These are phyloP conservation scores for Esox niger DNA, from an alignment of 2,113 vertebrate species.

Conservation along the genomic window DNA sequence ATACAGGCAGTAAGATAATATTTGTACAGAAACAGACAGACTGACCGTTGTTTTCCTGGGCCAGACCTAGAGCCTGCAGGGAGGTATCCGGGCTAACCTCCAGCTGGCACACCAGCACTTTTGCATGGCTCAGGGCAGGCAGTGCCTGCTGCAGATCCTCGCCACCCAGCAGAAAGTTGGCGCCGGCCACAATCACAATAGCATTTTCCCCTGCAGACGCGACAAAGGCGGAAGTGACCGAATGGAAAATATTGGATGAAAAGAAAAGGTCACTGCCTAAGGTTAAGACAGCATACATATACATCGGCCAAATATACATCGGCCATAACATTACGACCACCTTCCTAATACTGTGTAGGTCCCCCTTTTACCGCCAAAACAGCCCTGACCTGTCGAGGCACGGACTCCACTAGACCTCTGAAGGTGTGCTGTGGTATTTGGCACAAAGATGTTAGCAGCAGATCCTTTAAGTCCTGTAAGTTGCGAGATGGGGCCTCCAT, in stretches of 20 bases:
- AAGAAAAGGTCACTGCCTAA: neutral
- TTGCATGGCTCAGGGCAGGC: constrained; percentile 73
- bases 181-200: constrained; percentile 93
- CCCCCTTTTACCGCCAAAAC: too few relatives aligned
- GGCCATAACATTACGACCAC: too few relatives aligned
- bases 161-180: constrained; percentile 85
- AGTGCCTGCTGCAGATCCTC: constrained; percentile 80
- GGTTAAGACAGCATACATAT: too few relatives aligned
- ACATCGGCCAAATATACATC: too few relatives aligned
- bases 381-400: too few relatives aligned
- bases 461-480: too few relatives aligned
- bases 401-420: too few relatives aligned
- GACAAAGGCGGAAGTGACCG: constrained; percentile 8
- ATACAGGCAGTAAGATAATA: neutral
- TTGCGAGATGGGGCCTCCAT: too few relatives aligned
- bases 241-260: constrained; percentile 1
- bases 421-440: too few relatives aligned
- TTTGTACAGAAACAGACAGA: constrained; percentile 6
- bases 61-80: constrained; percentile 84
- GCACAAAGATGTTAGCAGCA: too few relatives aligned
- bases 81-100: constrained; percentile 83
- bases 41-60: constrained; percentile 80
- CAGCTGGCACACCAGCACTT: constrained; percentile 91
- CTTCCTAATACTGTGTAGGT: too few relatives aligned
- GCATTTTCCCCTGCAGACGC: constrained; percentile 85